Evolutionary conservation across 1,140 invertebrate species (phyloP), one percentile per base, ranked within the genome.

Genomic region (Mactra quadrangularis): DNA sequence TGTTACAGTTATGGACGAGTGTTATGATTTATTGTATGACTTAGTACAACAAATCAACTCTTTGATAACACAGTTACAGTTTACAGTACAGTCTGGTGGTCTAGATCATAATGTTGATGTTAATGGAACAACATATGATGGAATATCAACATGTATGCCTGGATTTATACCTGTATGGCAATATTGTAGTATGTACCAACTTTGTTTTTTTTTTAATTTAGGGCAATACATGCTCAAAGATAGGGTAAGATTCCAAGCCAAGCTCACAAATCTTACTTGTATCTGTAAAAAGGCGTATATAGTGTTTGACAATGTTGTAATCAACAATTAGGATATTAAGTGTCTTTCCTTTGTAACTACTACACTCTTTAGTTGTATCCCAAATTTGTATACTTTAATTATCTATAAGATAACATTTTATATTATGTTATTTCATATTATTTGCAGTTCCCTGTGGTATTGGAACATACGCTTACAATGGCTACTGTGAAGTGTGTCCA

Each of bases 111-210:
- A 68, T 31, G 45, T 68, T 17, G 64, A n/a, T n/a, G 38, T 68
- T 0, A 68, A 68, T 41, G 47, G 4, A 3, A 47, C 64, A 3
- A 29, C 64, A 27, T 15, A 47, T 47, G 45, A 68, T 45, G 64
- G 41, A 0, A 47, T 41, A 50, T 50, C 64, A 31, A 7, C 41
- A 4, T 68, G 64, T 27, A 47, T 3, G 1, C 4, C 22, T 13
- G 45, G 64, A 47, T 68, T 47, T 68, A 25, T 68, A 13, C 64
- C 64, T 4, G 64, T 68, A 1, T 22, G 31, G 64, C 45, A 68
- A 1, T 68, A 68, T 68, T 68, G 64, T 50, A 3, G 64, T 68
- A 50, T 4, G 64, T 68, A 50, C 45, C 7, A 29, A 29, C 31
- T 57, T 25, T n/a, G n/a, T n/a, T n/a, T 53, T 9, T 22, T n/a